These are phyloP conservation scores for Felis chaus DNA, from an alignment of 2,113 vertebrate species.

Conservation along the genomic window DNA sequence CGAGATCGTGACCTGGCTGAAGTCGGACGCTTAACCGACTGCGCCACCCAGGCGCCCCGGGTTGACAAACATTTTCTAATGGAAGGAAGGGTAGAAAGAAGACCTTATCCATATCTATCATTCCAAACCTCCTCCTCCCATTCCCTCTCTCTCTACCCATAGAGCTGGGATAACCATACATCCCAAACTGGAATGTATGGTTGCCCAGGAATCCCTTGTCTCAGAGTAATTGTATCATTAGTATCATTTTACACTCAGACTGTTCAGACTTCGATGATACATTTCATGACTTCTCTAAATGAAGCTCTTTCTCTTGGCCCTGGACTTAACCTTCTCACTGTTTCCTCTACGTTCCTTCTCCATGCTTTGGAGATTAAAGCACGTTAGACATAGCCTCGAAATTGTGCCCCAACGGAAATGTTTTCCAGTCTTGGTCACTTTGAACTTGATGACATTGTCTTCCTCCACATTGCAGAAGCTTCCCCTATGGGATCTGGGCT, in stretches of 20 bases:
- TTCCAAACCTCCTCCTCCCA: background rate
- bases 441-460: background rate
- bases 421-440: background rate
- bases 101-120: background rate
- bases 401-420: background rate
- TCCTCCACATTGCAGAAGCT: background rate
- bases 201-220: background rate
- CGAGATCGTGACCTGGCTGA: no score
- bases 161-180: background rate
- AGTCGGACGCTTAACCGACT: no score
- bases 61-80: background rate
- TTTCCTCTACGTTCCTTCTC: background rate
- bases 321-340: background rate
- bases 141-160: background rate
- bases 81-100: background rate
- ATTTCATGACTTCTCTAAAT: background rate
- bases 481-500: background rate
- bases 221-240: background rate
- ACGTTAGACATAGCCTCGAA: background rate
- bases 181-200: background rate
- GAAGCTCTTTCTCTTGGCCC: background rate
- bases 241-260: no score
- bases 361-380: background rate
- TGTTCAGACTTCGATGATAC: background rate
- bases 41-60: no score